A percentile compares a stretch with the other conserved stretches of the same genome.
These are phyloP conservation scores for Hystrix brachyura DNA, from an alignment of 2,113 vertebrate genomes.

Conservation along the genomic window DNA sequence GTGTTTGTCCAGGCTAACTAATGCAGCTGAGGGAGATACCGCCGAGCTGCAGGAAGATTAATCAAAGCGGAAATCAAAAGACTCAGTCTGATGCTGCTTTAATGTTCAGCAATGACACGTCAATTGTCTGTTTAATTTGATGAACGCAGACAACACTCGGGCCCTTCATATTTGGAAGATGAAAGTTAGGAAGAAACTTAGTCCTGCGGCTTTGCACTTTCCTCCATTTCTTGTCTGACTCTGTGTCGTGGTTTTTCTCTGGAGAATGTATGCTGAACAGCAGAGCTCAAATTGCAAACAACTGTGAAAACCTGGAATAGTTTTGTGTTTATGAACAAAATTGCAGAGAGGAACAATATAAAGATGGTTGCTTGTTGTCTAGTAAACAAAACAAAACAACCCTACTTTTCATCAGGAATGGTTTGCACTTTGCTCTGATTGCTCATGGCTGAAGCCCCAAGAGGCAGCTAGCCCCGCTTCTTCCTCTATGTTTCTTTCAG, in stretches of 20 bases:
- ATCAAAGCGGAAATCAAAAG: not conserved
- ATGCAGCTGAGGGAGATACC: not conserved
- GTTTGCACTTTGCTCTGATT: not conserved
- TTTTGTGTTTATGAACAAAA: conserved; percentile 41
- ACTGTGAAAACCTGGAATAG: not conserved
- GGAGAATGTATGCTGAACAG: not conserved
- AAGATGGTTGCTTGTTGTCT: not conserved
- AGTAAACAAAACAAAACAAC: not conserved
- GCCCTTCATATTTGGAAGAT: not conserved
- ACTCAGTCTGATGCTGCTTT: not conserved
- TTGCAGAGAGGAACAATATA: not conserved
- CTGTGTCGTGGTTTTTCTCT: conserved; percentile 32
- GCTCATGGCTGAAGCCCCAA: rapidly evolving
- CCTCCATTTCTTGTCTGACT: not conserved
- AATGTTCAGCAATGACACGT: not conserved
- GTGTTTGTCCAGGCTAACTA: not conserved
- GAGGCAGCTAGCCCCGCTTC: not conserved
- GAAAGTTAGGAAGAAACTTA: not conserved
- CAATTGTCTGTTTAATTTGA: not conserved
- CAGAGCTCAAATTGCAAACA: conserved; percentile 6
- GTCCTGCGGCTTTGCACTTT: not conserved
- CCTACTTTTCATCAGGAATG: not conserved
- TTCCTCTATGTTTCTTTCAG: not conserved
- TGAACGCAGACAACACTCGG: not conserved
- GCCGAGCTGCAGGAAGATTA: not conserved